Evolutionary conservation across 2,113 vertebrate species (phyloP).

Genomic region (Megaceryle maxima): DNA sequence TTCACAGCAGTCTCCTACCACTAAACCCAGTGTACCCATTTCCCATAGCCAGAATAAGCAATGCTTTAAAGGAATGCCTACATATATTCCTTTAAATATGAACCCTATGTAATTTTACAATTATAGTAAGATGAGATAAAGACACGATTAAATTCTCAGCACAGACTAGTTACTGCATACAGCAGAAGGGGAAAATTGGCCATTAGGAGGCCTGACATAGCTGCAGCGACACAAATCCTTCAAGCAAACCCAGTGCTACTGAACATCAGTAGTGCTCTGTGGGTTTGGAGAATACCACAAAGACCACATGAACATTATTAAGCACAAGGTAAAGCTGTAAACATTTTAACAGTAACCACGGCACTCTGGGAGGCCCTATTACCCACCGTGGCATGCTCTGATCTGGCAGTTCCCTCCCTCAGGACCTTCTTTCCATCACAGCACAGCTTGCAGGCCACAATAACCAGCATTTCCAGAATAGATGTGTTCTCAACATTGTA

Average conservation of each 20-base stretch:
- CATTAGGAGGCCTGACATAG: background rate
- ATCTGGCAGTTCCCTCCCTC: background rate
- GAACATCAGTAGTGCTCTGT: background rate
- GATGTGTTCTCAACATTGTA: background rate
- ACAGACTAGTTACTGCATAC: background rate
- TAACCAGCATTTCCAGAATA: background rate
- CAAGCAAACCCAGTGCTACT: background rate
- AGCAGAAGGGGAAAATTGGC: background rate
- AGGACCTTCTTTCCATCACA: background rate
- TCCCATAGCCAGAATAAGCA: background rate
- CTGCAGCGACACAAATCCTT: background rate
- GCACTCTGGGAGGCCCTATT: background rate
- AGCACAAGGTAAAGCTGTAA: background rate
- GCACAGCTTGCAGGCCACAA: rapidly evolving
- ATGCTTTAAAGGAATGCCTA: background rate
- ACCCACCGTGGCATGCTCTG: background rate
- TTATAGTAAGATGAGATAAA: background rate
- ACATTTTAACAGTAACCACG: background rate
- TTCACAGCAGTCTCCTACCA: background rate
- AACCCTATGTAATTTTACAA: background rate
- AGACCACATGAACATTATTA: background rate
- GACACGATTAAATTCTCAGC: background rate
- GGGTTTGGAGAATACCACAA: background rate
- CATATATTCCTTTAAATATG: background rate
- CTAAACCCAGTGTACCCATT: background rate